Base-by-base conservation (phyloP, 1,140 invertebrate species). In the Drosophila lini region DNA sequence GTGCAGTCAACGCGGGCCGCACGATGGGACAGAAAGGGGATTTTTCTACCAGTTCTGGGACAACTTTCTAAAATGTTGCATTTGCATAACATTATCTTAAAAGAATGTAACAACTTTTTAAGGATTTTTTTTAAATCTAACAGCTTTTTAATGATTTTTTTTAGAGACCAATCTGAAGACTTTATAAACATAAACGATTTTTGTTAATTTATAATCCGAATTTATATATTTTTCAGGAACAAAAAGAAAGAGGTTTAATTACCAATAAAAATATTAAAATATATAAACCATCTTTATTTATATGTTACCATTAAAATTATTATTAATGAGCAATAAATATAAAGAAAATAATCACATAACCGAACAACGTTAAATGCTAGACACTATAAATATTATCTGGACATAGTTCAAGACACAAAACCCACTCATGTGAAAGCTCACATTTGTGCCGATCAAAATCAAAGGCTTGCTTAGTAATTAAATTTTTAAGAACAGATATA, bases 1-100 rank as follows among this genome's bases (percentile, higher is more conserved):
- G 50, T 88, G 71, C 76, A 82, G 68, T 70, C 61, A 42, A 59
- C 74, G 60, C 41, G 52, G 42, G 0, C 19, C 9, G 70, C n/a
- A 77, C 74, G n/a, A 65, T 77, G 74, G 73, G 28, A 2, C 19
- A 42, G 19, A 31, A 32, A 16, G 41, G 19, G 11, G 31, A 36
- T 36, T 47, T 25, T 32, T 31, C 5, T 1, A 38, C 16, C 10
- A 60, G 7, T 19, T 71, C 11, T 31, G 3, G 8, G 19, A 38
- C 52, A 53, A 38, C 34, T 53, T 53, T 53, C 52, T 53, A 53
- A 53, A 53, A 53, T 22, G 13, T 38, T 3, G 8, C 8, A 53
- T 53, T 38, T 53, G 52, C 32, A 53, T 53, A 53, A 53, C 19
- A 22, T 38, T 38, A 19, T 19, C 19, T 22, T 22, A 22, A 22